Evolutionary conservation across 2,888 invertebrate genomes (phyloP).

Genomic region (Erebia epiphron): DNA sequence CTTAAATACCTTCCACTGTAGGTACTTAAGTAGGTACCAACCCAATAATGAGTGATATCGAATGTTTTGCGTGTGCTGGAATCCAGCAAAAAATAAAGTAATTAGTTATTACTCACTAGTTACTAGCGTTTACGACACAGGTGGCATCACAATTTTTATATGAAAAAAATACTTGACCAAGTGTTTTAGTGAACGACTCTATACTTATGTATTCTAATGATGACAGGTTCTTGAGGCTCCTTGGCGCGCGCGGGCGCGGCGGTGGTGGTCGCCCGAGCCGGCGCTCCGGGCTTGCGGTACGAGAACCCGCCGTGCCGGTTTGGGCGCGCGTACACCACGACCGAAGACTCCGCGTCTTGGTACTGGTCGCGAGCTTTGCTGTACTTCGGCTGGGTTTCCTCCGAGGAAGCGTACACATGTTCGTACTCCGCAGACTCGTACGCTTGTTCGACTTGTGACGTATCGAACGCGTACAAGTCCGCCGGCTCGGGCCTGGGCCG

Average conservation of each 20-base stretch:
- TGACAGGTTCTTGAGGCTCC: slow-evolving; percentile 51
- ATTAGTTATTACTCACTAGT: neutral
- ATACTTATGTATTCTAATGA: slow-evolving; percentile 68
- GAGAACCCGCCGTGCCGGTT: slow-evolving; percentile 63
- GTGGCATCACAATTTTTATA: neutral
- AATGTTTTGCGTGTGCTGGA: neutral
- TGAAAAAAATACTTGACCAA: neutral
- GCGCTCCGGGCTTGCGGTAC: slow-evolving; percentile 48
- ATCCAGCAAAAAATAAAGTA: neutral
- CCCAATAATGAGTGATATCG: no score
- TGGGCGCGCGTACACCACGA: slow-evolving; percentile 67
- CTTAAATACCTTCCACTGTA: no score
- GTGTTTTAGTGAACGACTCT: slow-evolving; percentile 50
- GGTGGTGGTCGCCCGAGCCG: neutral
- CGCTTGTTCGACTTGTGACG: slow-evolving; percentile 27
- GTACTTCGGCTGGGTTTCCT: slow-evolving; percentile 39
- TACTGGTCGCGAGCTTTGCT: slow-evolving; percentile 34
- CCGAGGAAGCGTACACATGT: slow-evolving; percentile 43
- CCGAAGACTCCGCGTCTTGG: slow-evolving; percentile 46
- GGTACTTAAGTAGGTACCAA: neutral
- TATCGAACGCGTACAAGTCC: slow-evolving; percentile 31
- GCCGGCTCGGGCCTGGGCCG: slow-evolving; percentile 28
- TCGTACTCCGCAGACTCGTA: slow-evolving; percentile 45
- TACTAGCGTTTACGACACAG: neutral
- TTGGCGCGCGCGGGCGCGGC: slow-evolving; percentile 21